Evolutionary conservation across 2,797 vertebrate genomes (phyloP), one percentile per base, ranked within the genome.

Genomic region (Aplochiton taeniatus): DNA sequence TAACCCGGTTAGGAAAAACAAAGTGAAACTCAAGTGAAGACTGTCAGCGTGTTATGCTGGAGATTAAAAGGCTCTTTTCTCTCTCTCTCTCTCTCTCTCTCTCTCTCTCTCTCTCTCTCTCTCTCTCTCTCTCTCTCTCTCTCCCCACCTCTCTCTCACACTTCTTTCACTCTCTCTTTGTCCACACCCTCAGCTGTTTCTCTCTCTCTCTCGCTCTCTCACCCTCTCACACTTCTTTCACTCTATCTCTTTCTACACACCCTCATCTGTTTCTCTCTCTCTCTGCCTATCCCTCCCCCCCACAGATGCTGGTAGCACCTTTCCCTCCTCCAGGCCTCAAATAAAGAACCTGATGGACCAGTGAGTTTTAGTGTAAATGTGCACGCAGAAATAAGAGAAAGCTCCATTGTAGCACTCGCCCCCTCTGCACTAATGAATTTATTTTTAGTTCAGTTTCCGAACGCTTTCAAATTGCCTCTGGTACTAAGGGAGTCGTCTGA

Each of bases 91-190:
- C 54, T 56, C 20, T 12, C 17, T 16, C 18, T n/a, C n/a, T n/a
- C n/a, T n/a, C n/a, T n/a, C 50, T 51, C 50, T n/a, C 0, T 2
- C 18, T 9, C 3, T 12, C 9, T 11, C 10, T 10, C 20, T 6
- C 54, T 14, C 19, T 8, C 0, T 41, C 16, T 41, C 16, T 13
- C 11, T 13, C 9, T 4, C 41, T 9, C 41, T 2, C 41, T 10
- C 14, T n/a, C 55, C 1, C 46, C 41, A 53, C 12, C 45, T n/a
- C 0, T 12, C 68, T 2, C 50, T 18, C 8, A 10, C 14, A 8
- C 9, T 2, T n/a, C 0, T 11, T 43, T 19, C 8, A 9, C 6
- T 63, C 9, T 19, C 11, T 14, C 0, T 0, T 11, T 0, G 0
- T 12, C 16, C 7, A 19, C 58, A 48, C 51, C 51, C 19, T 68